Conservation (phyloP, 2,797 vertebrate species). For the Necrosyrtes monachus region DNA sequence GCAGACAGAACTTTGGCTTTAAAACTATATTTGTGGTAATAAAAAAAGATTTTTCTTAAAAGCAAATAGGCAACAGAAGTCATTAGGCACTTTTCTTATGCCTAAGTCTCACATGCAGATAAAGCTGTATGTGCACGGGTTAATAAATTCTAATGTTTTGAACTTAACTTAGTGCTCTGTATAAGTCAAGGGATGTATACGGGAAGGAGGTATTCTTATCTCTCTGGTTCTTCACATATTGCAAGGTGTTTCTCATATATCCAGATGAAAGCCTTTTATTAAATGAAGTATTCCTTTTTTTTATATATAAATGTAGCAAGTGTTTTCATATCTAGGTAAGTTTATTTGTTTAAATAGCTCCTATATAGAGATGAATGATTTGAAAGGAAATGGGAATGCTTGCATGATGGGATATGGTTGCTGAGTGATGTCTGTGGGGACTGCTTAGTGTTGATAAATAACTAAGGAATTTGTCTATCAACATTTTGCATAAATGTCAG, state of each 20-base stretch:
- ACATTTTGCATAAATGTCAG: constrained; percentile 28
- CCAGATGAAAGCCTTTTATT: background rate
- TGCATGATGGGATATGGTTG: constrained; percentile 26
- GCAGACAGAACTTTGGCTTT: background rate
- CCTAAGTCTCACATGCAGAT: background rate
- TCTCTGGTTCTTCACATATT: background rate
- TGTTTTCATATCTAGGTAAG: constrained; percentile 23
- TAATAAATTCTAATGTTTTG: background rate
- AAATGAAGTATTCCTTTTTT: background rate
- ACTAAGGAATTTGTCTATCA: constrained; percentile 55
- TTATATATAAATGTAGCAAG: background rate
- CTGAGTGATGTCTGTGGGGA: constrained; percentile 51
- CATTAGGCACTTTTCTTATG: background rate
- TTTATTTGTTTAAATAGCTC: constrained; percentile 61
- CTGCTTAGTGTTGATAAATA: constrained; percentile 55
- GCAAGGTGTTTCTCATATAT: background rate
- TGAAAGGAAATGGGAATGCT: constrained; percentile 34
- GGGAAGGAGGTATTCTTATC: background rate
- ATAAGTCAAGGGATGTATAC: background rate
- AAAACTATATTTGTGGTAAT: background rate
- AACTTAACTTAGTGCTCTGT: background rate
- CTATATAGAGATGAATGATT: constrained; percentile 39
- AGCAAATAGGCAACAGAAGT: background rate
- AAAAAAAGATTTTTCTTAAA: background rate
- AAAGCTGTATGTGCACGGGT: background rate